Base-by-base conservation (phyloP, 64 coral and sea anemone genomes). In the Exaiptasia diaphana region DNA sequence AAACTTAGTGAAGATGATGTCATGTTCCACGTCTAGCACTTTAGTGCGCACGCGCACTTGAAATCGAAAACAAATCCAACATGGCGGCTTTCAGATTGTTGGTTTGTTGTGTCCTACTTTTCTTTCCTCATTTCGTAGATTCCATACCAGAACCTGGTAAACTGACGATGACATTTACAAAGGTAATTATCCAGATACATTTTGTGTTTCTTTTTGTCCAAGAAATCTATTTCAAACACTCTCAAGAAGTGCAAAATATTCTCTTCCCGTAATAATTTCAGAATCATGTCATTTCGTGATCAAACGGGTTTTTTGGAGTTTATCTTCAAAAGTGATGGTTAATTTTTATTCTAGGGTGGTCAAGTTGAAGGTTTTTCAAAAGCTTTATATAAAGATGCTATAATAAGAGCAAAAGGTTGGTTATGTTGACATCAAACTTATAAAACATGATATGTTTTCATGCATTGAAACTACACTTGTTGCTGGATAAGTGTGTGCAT, bases 61-160 rank as follows among this genome's bases (percentile, higher is more conserved):
- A 25, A 23, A 24, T 49, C n/a, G 49, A n/a, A 52, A 52, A 10
- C 40, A 28, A 73, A 85, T 75, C 20, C 55, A 85, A 85, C n/a
- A 85, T 85, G 82, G 82, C 82, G 70, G 70, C 71, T 42, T 59
- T 24, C 15, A 63, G 58, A 15, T 28, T 40, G 40, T 75, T 85
- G 21, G 9, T 36, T 20, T n/a, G 55, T 52, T 74, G 35, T 29
- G 12, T 65, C 2, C 36, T 75, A 17, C 50, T 83, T 40, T 65
- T 71, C 30, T 83, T 36, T 71, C 70, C 72, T 0, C n/a, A 75
- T 57, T 61, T 18, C 14, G 53, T 49, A 15, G 42, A n/a, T 31
- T 64, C 62, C 54, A 34, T 86, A 11, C 83, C 83, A 20, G 83
- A 86, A 76, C 70, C 71, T 1, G 83, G 83, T 4, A 86, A 65